Evolutionary conservation across 2,113 vertebrate species (phyloP), one percentile per base, ranked within the genome.

Genomic region (Regulus satrapa): DNA sequence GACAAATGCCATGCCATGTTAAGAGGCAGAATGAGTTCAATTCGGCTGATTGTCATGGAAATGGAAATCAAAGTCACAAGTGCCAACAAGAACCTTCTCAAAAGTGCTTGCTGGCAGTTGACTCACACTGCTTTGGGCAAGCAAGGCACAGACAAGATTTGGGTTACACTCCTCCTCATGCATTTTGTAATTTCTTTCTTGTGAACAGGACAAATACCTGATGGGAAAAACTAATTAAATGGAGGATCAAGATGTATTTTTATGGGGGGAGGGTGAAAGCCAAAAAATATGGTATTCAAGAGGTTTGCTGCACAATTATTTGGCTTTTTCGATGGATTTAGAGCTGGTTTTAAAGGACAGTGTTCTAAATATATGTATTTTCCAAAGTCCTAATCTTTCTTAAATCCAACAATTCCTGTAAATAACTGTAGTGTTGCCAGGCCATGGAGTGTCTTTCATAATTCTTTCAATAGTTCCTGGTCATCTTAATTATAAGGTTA

Each of bases 101-200:
- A 17, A 48, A 40, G 36, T 41, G 16, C 46, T 66, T 83, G 36
- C 52, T 83, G 28, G 24, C 36, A 48, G 31, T 14, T 74, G 49
- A 32, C n/a, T 77, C 61, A 6, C 0, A 0, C 4, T 23, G 45
- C 24, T 56, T 43, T 26, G 62, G 31, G 52, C 18, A 49, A 85
- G 21, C 43, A 68, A 54, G 40, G 52, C 43, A 48, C 25, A 29
- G 73, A 6, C 54, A 71, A 2, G 31, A 25, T 52, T 61, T 26
- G 19, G 52, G 54, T 66, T 66, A 29, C 18, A n/a, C n/a, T n/a
- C 45, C 31, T 67, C 6, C 9, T 49, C 0, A 0, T 20, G 28
- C 12, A 20, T 66, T 38, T 66, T 67, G 28, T 51, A 2, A 25
- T 81, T 52, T 67, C 7, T 68, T 74, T 45, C 16, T 18, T 45